A percentile compares a stretch with the other conserved stretches of the same genome.
Evolutionary conservation across 2,113 vertebrate genomes (phyloP).

Genomic region (Trinectes maculatus): DNA sequence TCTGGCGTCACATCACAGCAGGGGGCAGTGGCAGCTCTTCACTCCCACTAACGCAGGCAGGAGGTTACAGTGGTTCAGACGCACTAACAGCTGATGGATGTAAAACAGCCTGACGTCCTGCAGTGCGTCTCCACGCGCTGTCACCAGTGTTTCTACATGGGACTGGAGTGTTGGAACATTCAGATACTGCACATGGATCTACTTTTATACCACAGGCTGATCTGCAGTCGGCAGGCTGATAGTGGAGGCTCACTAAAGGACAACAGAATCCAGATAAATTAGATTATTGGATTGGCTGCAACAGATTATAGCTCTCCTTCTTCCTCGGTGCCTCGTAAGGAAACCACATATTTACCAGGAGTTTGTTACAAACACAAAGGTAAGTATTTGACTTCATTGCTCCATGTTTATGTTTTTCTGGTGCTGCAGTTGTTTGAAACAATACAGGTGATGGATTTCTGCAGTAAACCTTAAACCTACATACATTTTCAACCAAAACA

Average conservation of each 20-base stretch:
- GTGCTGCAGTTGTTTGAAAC: neutral
- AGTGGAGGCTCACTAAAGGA: conserved; percentile 30
- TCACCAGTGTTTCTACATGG: neutral
- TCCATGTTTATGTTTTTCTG: neutral
- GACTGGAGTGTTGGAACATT: too few species aligned
- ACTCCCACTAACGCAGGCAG: neutral
- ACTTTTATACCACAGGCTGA: neutral
- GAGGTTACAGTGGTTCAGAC: neutral
- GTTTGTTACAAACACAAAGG: conserved; percentile 58
- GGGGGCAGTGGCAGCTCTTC: conserved; percentile 48
- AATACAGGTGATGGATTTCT: too few species aligned
- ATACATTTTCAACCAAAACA: too few species aligned
- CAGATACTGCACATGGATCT: neutral
- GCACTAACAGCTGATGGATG: conserved; percentile 15
- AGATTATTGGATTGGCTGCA: conserved; percentile 83
- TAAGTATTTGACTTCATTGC: conserved; percentile 31
- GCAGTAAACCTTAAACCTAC: too few species aligned
- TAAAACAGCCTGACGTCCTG: neutral
- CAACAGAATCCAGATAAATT: conserved; percentile 73
- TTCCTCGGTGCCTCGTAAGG: conserved; percentile 52
- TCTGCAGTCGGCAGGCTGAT: neutral
- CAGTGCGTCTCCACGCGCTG: neutral
- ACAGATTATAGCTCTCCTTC: conserved; percentile 74
- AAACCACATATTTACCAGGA: conserved; percentile 42
- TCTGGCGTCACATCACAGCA: conserved; percentile 10